Base-by-base conservation (phyloP, 30 jellyfish, hydroid and myxozoan species). In the Pelagia noctiluca region DNA sequence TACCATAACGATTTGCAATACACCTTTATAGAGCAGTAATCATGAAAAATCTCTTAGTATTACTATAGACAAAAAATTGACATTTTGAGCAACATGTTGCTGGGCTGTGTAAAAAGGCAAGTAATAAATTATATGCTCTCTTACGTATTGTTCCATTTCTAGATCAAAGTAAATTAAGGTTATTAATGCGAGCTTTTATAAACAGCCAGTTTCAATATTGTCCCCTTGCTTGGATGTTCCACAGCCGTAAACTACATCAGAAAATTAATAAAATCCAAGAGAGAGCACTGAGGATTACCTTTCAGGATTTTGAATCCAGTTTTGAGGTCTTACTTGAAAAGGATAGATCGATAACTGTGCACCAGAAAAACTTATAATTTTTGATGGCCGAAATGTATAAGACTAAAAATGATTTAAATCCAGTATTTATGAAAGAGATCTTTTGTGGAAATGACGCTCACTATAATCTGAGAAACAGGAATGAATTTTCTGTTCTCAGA, bases 31-130 rank as follows among this genome's bases (percentile, higher is more conserved):
- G 34, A 64, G 63, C 21, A 54, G 77, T 25, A 53, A 64, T 4
- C 78, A 54, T 71, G 81, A 78, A 78, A 78, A 78, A 80, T 42
- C 63, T 37, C 89, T 62, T 23, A 80, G 89, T 32, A 70, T 76
- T 38, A 57, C 63, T 47, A 78, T 78, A 47, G 89, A 78, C 63
- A 62, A 78, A 57, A 35, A 42, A 61, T 71, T 62, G 2, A 61
- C 63, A 35, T 76, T 54, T 52, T n/a, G 68, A 54, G 68, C 23
- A 50, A 3, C 78, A 0, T 29, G 23, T 31, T 38, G 57, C 48
- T 35, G 35, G 25, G 68, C 46, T 76, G 49, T 76, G 88, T 22
- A 29, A 76, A 48, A 78, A 78, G 81, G 89, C 89, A 57, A 71
- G 81, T 35, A 63, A 37, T 48, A 78, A 78, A 78, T 80, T 78